A percentile compares a stretch with the other conserved stretches of the same genome.
phyloP scores from a whole-genome alignment of 2,797 vertebrate species.

The Apogon talboti region DNA sequence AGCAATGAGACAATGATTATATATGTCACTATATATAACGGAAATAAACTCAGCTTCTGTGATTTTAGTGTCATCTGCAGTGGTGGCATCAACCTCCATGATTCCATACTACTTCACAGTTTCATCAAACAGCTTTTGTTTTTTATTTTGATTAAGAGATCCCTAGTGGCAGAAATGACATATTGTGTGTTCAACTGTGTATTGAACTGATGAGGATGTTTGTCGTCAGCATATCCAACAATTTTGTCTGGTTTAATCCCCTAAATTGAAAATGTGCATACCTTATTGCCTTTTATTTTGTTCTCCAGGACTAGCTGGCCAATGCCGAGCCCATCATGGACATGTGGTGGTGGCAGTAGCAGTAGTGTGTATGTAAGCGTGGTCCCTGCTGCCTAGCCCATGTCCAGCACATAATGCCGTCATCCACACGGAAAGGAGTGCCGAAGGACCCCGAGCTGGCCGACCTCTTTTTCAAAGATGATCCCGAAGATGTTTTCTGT shows the following conservation, averaged over 20 bases:
- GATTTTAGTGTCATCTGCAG: too few species aligned
- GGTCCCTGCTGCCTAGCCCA: slow-evolving; percentile 74
- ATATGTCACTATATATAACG: too few species aligned
- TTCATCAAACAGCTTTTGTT: too few species aligned
- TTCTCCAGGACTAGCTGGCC: slow-evolving; percentile 85
- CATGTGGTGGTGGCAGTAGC: slow-evolving; percentile 75
- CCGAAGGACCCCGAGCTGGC: slow-evolving; percentile 92
- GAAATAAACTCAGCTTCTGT: too few species aligned
- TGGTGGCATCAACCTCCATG: too few species aligned
- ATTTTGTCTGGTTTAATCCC: not conserved
- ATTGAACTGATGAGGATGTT: too few species aligned
- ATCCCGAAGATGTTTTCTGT: slow-evolving; percentile 97
- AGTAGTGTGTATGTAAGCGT: slow-evolving; percentile 75
- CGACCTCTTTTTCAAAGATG: slow-evolving; percentile 96
- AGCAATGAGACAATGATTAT: too few species aligned
- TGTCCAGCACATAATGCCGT: slow-evolving; percentile 80
- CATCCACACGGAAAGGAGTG: slow-evolving; percentile 92
- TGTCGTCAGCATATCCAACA: too few species aligned
- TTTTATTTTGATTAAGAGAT: not conserved
- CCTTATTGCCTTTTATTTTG: slow-evolving; percentile 9
- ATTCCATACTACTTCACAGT: too few species aligned
- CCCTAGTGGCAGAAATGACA: not conserved
- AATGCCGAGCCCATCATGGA: slow-evolving; percentile 78
- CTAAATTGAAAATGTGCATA: not conserved
- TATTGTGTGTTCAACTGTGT: too few species aligned